A percentile compares a stretch with the other conserved stretches of the same genome.
phyloP scores from a whole-genome alignment of 2,797 vertebrate species.

The Onychomys arenicola region DNA sequence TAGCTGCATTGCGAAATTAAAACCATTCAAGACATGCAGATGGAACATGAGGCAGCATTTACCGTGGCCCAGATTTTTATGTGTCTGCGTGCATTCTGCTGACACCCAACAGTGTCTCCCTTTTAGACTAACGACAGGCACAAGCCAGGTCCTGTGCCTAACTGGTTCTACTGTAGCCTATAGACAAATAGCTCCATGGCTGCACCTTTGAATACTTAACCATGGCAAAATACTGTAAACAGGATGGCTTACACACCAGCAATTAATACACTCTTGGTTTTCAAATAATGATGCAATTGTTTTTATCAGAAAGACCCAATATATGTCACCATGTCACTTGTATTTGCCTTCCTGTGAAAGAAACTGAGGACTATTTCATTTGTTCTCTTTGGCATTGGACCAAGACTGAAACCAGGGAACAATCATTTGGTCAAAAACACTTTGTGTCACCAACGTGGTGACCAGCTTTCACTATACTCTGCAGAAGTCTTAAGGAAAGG shows the following conservation, averaged over 20 bases:
- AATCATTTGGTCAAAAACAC: constrained; percentile 65
- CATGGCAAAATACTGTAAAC: background rate
- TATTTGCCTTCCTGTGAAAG: constrained; percentile 39
- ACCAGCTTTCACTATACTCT: constrained; percentile 19
- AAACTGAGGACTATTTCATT: constrained; percentile 20
- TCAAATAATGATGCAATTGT: background rate
- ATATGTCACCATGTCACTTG: background rate
- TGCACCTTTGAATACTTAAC: background rate
- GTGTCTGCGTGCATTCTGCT: background rate
- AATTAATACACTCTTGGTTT: background rate
- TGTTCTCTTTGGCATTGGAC: background rate
- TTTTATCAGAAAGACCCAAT: background rate
- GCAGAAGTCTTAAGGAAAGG: background rate
- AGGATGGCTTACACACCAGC: background rate
- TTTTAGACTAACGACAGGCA: background rate
- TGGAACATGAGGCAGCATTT: background rate
- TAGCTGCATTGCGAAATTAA: background rate
- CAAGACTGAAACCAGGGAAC: constrained; percentile 59
- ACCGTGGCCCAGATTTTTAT: background rate
- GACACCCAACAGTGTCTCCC: background rate
- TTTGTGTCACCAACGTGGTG: constrained; percentile 2
- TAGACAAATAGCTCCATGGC: background rate
- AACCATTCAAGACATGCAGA: background rate
- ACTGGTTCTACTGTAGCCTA: background rate
- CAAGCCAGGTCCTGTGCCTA: background rate